Evolutionary conservation across 1,140 invertebrate genomes (phyloP).

Genomic region (Cherax destructor): DNA sequence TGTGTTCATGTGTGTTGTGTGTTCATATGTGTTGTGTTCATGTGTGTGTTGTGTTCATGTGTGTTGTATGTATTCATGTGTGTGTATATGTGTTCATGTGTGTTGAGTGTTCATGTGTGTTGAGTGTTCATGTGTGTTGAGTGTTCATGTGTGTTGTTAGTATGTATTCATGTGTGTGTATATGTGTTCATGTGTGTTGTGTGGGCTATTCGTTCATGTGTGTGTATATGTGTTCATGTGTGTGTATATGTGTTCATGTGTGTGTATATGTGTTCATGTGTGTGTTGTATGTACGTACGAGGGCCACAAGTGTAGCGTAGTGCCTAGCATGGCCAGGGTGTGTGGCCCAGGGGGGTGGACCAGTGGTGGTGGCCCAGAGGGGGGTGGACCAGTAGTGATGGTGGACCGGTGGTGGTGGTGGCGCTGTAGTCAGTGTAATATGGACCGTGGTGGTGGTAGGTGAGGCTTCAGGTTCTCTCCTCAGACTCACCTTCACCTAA

Average conservation of each 20-base stretch:
- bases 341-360: neutral
- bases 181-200: neutral
- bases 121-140: neutral
- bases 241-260: neutral
- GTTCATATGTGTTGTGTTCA: neutral
- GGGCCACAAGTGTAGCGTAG: neutral
- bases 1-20: neutral
- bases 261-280: neutral
- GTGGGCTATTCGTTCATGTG: neutral
- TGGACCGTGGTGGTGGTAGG: constrained; percentile 61
- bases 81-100: too few relatives aligned
- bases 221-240: neutral
- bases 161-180: neutral
- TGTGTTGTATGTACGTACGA: neutral
- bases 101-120: neutral
- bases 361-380: neutral
- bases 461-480: neutral
- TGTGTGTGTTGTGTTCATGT: neutral
- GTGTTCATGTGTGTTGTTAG: too few relatives aligned
- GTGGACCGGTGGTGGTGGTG: neutral
- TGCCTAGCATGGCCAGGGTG: constrained; percentile 6
- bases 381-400: constrained; percentile 1
- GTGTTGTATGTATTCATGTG: too few relatives aligned
- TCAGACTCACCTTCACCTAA: neutral
- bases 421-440: constrained; percentile 38